Evolutionary conservation across 1,140 invertebrate species (phyloP), one percentile per base, ranked within the genome.

Genomic region (Drosophila ogumai): DNA sequence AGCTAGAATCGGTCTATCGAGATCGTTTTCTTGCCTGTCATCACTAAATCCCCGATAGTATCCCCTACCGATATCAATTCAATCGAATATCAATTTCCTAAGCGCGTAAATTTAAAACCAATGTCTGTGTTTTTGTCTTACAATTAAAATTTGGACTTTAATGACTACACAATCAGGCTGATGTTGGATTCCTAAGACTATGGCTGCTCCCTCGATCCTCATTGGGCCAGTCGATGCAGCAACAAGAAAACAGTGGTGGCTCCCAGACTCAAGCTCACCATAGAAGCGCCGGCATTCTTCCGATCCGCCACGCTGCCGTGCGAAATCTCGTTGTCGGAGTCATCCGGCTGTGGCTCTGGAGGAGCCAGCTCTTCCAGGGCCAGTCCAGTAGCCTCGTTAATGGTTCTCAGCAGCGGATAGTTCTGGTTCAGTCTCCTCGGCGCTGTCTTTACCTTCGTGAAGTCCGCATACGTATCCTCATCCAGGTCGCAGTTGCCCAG

Each of bases 381-480:
- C 12, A 94, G 66, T 1, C 88, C 81, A 3, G 94, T 93, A 4
- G 94, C 94, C 72, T 95, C 94, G 66, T 95, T 95, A 1, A 96
- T 94, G 0, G 94, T 94, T 28, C 94, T 93, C 94, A 96, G 94
- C 7, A 96, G 82, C 1, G 94, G 94, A 90, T 94, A 95, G 79
- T 94, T 95, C 6, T 92, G 81, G 58, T 86, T 93, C 10, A 92
- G 75, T 5, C 92, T 76, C 9, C 90, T 75, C 4, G 94, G 94
- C 0, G 82, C 58, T 7, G 49, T 32, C 8, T 31, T 71, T 4
- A 93, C 92, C 19, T 82, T 55, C 19, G 65, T 61, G 59, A 93
- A 94, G 58, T 94, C 94, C 0, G 91, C 73, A 55, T 93, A 94
- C 0, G 93, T 93, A 25, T 94, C 93, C 0, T 79, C 82, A 65